Conservation (phyloP, 2,888 invertebrate genomes). For the Dendrolimus pini region DNA sequence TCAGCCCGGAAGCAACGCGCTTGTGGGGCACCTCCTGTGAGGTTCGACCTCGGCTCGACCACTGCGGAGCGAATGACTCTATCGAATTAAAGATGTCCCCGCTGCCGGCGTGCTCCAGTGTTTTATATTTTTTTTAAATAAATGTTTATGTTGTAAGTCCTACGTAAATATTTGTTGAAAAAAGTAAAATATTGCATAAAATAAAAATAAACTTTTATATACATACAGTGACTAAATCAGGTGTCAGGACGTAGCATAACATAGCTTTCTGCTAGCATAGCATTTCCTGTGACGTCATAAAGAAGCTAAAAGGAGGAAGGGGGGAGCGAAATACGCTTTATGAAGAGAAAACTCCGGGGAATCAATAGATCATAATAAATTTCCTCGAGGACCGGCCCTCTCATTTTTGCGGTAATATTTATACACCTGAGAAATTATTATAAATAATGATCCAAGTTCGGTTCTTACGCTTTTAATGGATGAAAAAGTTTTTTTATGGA, state of each 20-base stretch:
- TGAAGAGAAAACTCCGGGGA: constrained; percentile 32
- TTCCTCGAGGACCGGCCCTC: constrained; percentile 26
- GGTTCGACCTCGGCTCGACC: too few species aligned
- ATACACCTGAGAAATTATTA: constrained; percentile 50
- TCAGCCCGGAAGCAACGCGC: too few species aligned
- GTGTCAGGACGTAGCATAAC: background rate
- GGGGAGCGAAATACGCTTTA: constrained; percentile 22
- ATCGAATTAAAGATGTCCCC: too few species aligned
- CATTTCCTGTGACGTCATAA: background rate
- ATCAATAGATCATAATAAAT: constrained; percentile 62
- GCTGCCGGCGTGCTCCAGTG: too few species aligned
- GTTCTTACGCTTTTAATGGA: background rate
- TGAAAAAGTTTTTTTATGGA: background rate
- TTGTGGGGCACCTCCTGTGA: too few species aligned
- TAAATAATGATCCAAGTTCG: constrained; percentile 48
- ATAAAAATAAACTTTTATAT: too few species aligned
- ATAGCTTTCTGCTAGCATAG: constrained; percentile 4
- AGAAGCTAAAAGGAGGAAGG: constrained; percentile 3
- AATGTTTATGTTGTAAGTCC: too few species aligned
- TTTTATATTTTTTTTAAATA: too few species aligned
- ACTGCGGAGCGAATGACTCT: too few species aligned
- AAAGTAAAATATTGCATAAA: too few species aligned
- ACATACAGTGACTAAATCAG: too few species aligned
- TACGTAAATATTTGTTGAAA: too few species aligned
- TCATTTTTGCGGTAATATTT: constrained; percentile 24